phyloP scores from a whole-genome alignment of 2,797 vertebrate species.

The Sitta carolinensis region DNA sequence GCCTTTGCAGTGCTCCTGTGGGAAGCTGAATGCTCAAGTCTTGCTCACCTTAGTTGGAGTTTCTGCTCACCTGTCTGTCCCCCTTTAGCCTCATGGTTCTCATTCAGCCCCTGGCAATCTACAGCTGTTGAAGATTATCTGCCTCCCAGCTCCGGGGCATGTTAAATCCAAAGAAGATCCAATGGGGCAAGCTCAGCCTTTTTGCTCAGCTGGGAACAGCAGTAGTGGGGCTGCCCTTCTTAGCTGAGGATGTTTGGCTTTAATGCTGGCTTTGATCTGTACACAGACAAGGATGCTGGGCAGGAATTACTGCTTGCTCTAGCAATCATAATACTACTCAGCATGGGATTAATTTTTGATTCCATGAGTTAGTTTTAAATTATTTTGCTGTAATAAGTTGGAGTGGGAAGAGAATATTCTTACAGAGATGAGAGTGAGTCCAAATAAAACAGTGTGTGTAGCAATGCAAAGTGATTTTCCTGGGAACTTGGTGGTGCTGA shows the following conservation, averaged over 20 bases:
- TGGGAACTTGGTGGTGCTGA: not conserved
- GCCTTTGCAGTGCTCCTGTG: not conserved
- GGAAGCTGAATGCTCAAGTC: not conserved
- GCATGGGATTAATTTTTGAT: conserved; percentile 48
- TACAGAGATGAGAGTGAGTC: not conserved
- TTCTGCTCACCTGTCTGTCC: not conserved
- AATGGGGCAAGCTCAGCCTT: accelerated
- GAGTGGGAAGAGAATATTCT: conserved; percentile 12
- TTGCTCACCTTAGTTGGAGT: not conserved
- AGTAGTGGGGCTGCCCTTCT: not conserved
- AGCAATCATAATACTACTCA: conserved; percentile 40
- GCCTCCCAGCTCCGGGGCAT: not conserved
- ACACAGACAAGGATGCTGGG: not conserved
- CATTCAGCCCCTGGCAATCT: not conserved
- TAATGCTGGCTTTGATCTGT: not conserved
- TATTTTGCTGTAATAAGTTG: conserved; percentile 8
- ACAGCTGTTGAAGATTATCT: not conserved
- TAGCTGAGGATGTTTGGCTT: not conserved
- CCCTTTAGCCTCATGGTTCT: not conserved
- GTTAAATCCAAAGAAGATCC: not conserved
- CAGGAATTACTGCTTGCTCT: conserved; percentile 26
- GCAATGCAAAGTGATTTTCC: not conserved
- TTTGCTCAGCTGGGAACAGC: not conserved
- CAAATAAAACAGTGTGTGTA: not conserved
- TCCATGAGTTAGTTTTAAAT: conserved; percentile 16